Conservation (phyloP, 2,113 vertebrate species). For the Podarcis raffonei region DNA sequence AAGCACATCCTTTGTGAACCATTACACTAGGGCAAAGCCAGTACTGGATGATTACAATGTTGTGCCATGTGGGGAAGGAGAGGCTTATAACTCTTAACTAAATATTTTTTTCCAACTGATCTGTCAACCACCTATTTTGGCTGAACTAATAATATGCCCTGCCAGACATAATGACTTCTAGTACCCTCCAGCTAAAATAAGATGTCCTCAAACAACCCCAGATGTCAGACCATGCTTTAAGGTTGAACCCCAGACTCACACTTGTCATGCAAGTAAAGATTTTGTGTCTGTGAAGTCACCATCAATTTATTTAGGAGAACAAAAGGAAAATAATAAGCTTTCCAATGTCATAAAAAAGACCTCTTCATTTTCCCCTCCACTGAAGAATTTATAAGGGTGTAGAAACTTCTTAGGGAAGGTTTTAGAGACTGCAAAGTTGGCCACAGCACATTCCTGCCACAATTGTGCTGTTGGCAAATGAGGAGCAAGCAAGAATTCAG, state of each 20-base stretch:
- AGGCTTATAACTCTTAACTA: background rate
- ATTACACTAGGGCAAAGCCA: background rate
- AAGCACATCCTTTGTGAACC: too few species aligned
- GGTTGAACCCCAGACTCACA: background rate
- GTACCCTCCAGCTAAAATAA: background rate
- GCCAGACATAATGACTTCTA: background rate
- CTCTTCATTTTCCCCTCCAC: background rate
- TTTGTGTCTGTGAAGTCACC: background rate
- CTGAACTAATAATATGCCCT: background rate
- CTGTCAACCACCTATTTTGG: background rate
- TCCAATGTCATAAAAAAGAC: background rate
- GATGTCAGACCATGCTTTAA: background rate
- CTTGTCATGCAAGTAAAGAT: background rate
- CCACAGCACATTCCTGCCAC: background rate
- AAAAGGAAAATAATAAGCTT: background rate
- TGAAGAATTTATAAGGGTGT: background rate
- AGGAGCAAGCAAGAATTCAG: background rate
- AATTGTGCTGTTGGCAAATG: background rate
- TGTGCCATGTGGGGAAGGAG: background rate
- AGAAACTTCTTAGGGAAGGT: background rate
- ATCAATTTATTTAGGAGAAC: constrained; percentile 8
- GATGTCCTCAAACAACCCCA: background rate
- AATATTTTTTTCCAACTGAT: background rate
- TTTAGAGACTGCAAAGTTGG: background rate
- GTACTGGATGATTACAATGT: background rate